phyloP scores from a whole-genome alignment of 2,797 vertebrate genomes.

The Thunnus albacares region DNA sequence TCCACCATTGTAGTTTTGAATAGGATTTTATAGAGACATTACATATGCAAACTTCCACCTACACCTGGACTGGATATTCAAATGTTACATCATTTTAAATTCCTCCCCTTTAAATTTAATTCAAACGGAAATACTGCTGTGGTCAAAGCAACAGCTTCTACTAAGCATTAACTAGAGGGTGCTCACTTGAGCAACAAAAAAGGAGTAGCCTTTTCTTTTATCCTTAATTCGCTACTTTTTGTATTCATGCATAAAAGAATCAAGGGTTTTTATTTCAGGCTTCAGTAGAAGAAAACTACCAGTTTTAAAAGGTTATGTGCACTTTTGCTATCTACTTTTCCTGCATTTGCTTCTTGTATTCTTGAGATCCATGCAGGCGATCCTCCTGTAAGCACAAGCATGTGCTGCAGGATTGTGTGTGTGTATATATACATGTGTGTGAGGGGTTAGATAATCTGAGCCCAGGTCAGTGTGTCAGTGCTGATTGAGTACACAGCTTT shows the following conservation, averaged over 20 bases:
- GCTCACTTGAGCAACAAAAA: background rate
- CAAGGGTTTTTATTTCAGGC: background rate
- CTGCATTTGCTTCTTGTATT: background rate
- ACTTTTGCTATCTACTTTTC: background rate
- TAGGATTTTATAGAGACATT: background rate
- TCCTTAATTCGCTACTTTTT: background rate
- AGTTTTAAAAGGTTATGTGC: background rate
- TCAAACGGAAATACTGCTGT: background rate
- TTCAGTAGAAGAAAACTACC: background rate
- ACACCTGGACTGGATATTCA: background rate
- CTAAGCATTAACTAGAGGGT: background rate
- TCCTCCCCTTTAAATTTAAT: background rate
- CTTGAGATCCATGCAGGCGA: background rate
- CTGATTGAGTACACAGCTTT: constrained; percentile 47
- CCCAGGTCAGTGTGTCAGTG: constrained; percentile 61
- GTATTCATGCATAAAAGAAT: background rate
- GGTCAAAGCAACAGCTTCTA: background rate
- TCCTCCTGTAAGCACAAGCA: constrained; percentile 14
- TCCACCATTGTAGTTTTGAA: background rate
- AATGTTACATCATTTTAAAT: background rate
- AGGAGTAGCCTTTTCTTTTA: background rate
- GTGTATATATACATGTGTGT: constrained; percentile 2
- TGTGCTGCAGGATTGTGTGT: constrained; percentile 30
- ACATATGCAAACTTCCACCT: background rate
- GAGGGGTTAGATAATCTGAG: constrained; percentile 58